Evolutionary conservation across 2,113 vertebrate genomes (phyloP).

Genomic region (Mormoops blainvillei): DNA sequence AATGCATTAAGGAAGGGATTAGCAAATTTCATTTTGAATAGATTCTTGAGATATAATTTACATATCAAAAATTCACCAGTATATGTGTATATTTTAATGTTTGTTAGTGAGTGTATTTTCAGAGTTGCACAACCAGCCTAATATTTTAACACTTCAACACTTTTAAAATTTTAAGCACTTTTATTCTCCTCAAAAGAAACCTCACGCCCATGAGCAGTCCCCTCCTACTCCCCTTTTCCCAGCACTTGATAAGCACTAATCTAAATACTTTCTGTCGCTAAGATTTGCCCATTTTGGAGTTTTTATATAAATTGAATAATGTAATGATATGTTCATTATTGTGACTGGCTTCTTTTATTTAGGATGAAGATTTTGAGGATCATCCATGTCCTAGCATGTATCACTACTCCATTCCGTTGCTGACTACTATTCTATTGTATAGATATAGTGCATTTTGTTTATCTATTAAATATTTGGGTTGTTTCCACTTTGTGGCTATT

Average conservation of each 20-base stretch:
- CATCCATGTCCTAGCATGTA: background rate
- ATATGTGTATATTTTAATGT: background rate
- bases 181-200: background rate
- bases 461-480: background rate
- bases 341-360: background rate
- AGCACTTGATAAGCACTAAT: background rate
- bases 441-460: background rate
- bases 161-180: background rate
- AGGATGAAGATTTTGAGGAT: background rate
- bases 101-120: background rate
- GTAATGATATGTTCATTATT: background rate
- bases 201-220: background rate
- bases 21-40: background rate
- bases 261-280: background rate
- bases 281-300: background rate
- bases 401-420: background rate
- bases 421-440: background rate
- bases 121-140: background rate
- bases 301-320: background rate
- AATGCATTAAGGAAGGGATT: background rate
- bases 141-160: too few relatives aligned
- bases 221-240: background rate
- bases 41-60: background rate
- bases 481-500: background rate
- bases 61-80: background rate